Evolutionary conservation across 2,888 invertebrate genomes (phyloP).

Genomic region (Aspidapion aeneum): DNA sequence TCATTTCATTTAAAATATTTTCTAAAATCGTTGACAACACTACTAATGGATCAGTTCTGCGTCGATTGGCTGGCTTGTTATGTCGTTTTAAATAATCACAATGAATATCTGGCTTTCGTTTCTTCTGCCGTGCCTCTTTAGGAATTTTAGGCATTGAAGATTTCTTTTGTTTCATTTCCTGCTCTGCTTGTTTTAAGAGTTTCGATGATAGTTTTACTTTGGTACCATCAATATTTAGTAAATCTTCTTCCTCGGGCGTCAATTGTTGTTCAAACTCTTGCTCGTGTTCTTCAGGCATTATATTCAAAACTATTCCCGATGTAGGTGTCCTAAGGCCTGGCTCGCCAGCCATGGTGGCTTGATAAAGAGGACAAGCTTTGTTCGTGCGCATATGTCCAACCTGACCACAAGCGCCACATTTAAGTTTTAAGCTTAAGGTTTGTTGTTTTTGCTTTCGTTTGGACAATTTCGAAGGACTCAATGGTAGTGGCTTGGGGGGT

Average conservation of each 20-base stretch:
- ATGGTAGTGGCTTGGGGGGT: conserved; percentile 41
- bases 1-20: conserved; percentile 86
- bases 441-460: conserved; percentile 82
- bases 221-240: conserved; percentile 92
- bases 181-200: conserved; percentile 62
- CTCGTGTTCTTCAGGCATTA: conserved; percentile 78
- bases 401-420: conserved; percentile 97
- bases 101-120: conserved; percentile 69
- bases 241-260: conserved; percentile 77
- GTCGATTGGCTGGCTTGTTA: conserved; percentile 79
- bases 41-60: conserved; percentile 94
- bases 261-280: conserved; percentile 75
- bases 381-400: conserved; percentile 86
- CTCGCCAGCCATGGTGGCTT: conserved; percentile 49
- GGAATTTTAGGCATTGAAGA: conserved; percentile 75
- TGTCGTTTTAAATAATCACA: conserved; percentile 88
- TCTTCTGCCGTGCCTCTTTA: conserved; percentile 61
- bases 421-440: conserved; percentile 84
- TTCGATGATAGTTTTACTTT: conserved; percentile 52
- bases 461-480: conserved; percentile 55
- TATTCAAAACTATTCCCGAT: conserved; percentile 53
- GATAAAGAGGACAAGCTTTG: conserved; percentile 95
- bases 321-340: neutral
- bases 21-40: conserved; percentile 90
- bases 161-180: conserved; percentile 68